These are phyloP conservation scores for Paratilapia polleni DNA, from an alignment of 2,113 vertebrate genomes.

Conservation along the genomic window DNA sequence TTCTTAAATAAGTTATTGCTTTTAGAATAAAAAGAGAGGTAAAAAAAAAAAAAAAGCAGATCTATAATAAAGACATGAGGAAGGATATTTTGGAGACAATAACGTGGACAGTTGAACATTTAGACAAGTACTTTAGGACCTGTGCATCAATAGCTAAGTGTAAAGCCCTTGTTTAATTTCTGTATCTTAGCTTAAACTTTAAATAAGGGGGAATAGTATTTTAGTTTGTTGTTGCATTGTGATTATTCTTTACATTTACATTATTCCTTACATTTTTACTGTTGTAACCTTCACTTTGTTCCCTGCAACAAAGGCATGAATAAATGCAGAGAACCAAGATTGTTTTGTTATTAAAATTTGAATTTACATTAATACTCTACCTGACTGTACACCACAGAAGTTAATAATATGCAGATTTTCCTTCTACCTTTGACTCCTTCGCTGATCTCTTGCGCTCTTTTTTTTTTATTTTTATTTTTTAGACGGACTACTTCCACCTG, in stretches of 20 bases:
- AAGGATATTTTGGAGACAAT: not conserved
- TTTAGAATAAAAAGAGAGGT: not conserved
- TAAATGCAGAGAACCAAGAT: not conserved
- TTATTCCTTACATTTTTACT: too few species aligned
- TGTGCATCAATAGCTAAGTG: not conserved
- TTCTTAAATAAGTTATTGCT: not conserved
- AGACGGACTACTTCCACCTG: conserved; percentile 99
- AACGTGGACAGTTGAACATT: not conserved
- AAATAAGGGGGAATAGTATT: not conserved
- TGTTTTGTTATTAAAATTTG: not conserved
- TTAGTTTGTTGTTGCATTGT: not conserved
- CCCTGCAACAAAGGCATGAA: not conserved
- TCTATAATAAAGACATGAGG: not conserved
- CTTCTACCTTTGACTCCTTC: not conserved
- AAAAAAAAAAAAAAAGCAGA: not conserved
- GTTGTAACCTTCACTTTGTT: not conserved
- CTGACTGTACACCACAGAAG: not conserved
- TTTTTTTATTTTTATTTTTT: too few species aligned
- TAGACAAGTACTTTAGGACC: not conserved
- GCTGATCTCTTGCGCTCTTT: conserved; percentile 10
- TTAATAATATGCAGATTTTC: not conserved
- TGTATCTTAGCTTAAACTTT: not conserved
- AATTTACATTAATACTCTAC: not conserved
- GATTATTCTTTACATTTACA: not conserved
- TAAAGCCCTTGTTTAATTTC: too few species aligned